Percentiles rank a stretch among this genome's conserved stretches.
phyloP scores from a whole-genome alignment of 1,140 invertebrate genomes.

The Drosophila quadrilineata region DNA sequence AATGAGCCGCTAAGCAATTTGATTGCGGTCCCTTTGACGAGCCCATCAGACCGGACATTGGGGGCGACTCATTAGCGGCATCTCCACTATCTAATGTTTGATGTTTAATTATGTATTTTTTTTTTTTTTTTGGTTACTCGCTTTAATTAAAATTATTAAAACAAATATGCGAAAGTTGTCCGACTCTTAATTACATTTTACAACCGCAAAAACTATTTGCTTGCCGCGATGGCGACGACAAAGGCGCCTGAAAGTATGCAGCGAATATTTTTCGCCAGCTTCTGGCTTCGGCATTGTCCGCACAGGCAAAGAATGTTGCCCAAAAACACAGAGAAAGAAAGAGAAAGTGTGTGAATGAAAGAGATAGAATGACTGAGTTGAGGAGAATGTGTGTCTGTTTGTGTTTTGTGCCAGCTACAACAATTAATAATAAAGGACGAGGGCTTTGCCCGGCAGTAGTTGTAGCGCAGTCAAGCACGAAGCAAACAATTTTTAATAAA shows the following conservation, averaged over 20 bases:
- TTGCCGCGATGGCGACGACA: not conserved
- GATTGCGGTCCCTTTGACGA: slow-evolving; percentile 63
- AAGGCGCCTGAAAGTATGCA: slow-evolving; percentile 36
- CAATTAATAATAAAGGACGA: slow-evolving; percentile 52
- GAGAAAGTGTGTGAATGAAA: not conserved
- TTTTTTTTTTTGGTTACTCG: no score
- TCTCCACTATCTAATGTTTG: not conserved
- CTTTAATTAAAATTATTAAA: slow-evolving; percentile 59
- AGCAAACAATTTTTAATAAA: slow-evolving; percentile 64
- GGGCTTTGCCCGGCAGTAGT: slow-evolving; percentile 16
- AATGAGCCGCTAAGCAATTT: slow-evolving; percentile 54
- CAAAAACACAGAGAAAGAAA: slow-evolving; percentile 1
- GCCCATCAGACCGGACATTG: slow-evolving; percentile 1
- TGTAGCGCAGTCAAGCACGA: slow-evolving; percentile 42
- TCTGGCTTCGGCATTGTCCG: slow-evolving; percentile 8
- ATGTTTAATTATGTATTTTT: slow-evolving; percentile 19
- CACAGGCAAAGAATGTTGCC: slow-evolving; percentile 1
- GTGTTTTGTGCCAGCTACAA: slow-evolving; percentile 3
- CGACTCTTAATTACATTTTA: slow-evolving; percentile 50
- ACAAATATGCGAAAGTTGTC: slow-evolving; percentile 32
- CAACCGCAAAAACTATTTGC: slow-evolving; percentile 16
- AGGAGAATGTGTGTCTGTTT: not conserved
- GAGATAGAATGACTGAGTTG: no score
- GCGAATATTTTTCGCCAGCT: no score
- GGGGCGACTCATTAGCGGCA: slow-evolving; percentile 37